Evolutionary conservation across 1,140 invertebrate species (phyloP), one percentile per base, ranked within the genome.

Genomic region (Pseudoatta argentina): DNA sequence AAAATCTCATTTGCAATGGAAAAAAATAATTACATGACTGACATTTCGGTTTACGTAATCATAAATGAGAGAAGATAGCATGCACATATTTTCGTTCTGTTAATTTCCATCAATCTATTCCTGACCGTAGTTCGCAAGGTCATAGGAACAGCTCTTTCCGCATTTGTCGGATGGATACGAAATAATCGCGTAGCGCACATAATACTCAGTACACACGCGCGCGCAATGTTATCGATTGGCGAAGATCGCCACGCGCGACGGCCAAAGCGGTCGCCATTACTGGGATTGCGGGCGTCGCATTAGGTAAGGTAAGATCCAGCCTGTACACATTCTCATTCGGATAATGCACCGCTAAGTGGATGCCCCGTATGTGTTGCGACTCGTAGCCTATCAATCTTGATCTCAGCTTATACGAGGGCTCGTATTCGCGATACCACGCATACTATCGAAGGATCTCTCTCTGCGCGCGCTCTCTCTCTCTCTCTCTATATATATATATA

Each of bases 321-420:
- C 67, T 85, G 88, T 88, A 89, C 90, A 91, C 90, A 92, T 94
- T 93, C 92, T 93, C 92, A 94, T 93, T 91, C 85, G 89, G 91
- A 93, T 94, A 93, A 94, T 94, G 92, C 92, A 93, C 85, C 86
- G 86, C 89, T 93, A 93, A 94, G 92, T 93, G 91, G 92, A 93
- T 94, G 91, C 91, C 92, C 55, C 77, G 87, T 83, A 57, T 83
- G 69, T 73, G 79, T 90, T 90, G 86, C 91, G 89, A 89, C 91
- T 92, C 88, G 77, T 87, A 89, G 87, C 89, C 90, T 92, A 93
- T 93, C 93, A 93, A 93, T 93, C 93, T 93, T 93, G 88, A 93
- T 93, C 91, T 86, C 72, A 59, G 82, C 63, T 78, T 64, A 27
- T 59, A 57, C 77, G 51, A 53, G 85, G 55, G 51, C 48, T 57